phyloP scores from a whole-genome alignment of 2,888 invertebrate genomes.

The Liodrosophila aerea region DNA sequence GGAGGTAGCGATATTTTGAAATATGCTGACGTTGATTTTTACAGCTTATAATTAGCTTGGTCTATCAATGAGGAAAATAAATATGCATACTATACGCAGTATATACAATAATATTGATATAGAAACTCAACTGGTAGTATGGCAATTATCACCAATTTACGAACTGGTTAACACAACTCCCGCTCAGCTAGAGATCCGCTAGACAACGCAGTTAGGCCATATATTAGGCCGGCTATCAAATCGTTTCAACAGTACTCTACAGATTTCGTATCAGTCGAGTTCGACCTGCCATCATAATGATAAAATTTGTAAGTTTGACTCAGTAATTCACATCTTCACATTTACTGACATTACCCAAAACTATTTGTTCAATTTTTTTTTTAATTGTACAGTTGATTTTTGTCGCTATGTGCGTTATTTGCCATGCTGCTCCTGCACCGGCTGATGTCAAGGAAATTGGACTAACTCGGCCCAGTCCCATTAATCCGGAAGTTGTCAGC shows the following conservation, averaged over 20 bases:
- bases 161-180: conserved; percentile 62
- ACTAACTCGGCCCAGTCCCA: conserved; percentile 70
- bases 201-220: conserved; percentile 24
- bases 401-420: conserved; percentile 58
- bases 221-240: conserved; percentile 40
- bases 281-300: conserved; percentile 19
- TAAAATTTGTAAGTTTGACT: conserved; percentile 46
- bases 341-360: too few species aligned
- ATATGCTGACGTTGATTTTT: conserved; percentile 44
- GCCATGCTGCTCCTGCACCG: conserved; percentile 65
- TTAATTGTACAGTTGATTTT: conserved; percentile 76
- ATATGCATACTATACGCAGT: conserved; percentile 13
- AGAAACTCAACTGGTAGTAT: conserved; percentile 40
- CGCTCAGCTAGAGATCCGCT: conserved; percentile 22
- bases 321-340: too few species aligned
- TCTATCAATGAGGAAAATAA: conserved; percentile 43
- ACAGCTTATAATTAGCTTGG: conserved; percentile 56
- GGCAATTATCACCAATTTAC: conserved; percentile 73
- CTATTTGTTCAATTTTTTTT: too few species aligned
- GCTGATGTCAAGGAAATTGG: conserved; percentile 25
- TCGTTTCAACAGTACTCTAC: conserved; percentile 39
- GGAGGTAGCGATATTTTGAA: conserved; percentile 12
- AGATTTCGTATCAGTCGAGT: conserved; percentile 33
- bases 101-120: conserved; percentile 41
- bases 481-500: conserved; percentile 72